phyloP scores from a whole-genome alignment of 2,797 vertebrate genomes.

The Scyliorhinus canicula region DNA sequence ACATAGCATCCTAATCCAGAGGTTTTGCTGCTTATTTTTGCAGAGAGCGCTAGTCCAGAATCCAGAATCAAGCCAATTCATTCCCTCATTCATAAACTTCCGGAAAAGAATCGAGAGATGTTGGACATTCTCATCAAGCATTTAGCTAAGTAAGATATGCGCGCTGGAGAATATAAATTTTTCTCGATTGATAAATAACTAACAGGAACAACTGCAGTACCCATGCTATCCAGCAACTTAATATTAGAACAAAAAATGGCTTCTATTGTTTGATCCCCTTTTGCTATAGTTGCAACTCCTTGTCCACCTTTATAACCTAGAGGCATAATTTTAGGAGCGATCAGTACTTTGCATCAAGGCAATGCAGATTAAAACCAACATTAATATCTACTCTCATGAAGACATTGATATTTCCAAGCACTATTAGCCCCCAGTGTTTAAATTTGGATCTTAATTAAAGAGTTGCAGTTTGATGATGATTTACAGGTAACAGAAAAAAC shows the following conservation, averaged over 20 bases:
- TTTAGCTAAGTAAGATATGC: conserved; percentile 80
- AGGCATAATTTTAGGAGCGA: neutral
- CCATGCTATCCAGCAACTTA: neutral
- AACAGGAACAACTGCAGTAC: neutral
- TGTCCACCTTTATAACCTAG: neutral
- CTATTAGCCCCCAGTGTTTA: neutral
- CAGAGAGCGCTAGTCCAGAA: conserved; percentile 86
- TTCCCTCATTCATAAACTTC: conserved; percentile 89
- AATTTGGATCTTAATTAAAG: neutral
- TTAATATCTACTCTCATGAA: neutral
- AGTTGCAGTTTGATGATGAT: neutral
- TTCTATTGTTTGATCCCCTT: neutral
- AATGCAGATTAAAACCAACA: neutral
- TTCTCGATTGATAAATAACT: too few species aligned
- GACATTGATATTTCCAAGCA: neutral
- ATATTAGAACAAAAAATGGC: neutral
- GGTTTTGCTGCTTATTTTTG: conserved; percentile 40
- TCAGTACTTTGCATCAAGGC: neutral
- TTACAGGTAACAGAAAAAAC: neutral
- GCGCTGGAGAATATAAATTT: neutral
- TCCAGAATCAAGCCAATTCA: conserved; percentile 85
- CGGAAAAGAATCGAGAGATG: conserved; percentile 89
- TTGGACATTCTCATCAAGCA: conserved; percentile 91
- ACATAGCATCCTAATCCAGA: neutral
- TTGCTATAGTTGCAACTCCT: neutral